Evolutionary conservation across 2,888 invertebrate species (phyloP).

Genomic region (Apotomis turbidana): DNA sequence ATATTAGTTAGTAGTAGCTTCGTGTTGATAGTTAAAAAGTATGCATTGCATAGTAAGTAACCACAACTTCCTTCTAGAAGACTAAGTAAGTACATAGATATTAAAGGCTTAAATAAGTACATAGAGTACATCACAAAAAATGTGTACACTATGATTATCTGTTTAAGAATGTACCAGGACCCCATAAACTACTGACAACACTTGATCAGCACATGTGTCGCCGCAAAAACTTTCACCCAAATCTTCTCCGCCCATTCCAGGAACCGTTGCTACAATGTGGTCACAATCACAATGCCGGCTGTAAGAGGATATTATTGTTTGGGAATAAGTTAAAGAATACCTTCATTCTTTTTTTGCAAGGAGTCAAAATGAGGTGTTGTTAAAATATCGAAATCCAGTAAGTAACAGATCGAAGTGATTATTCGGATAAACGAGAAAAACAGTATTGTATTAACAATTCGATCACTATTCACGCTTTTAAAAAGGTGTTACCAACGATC

Average conservation of each 20-base stretch:
- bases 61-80: no score
- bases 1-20: no score
- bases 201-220: conserved; percentile 36
- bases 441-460: background rate
- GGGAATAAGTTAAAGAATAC: conserved; percentile 28
- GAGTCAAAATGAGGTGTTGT: conserved; percentile 9
- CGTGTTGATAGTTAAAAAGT: no score
- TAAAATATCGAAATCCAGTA: conserved; percentile 8
- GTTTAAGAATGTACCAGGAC: conserved; percentile 27
- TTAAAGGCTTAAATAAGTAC: no score
- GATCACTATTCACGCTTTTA: conserved; percentile 8
- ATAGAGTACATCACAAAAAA: background rate
- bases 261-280: conserved; percentile 53
- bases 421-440: conserved; percentile 8
- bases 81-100: background rate
- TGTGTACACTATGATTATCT: conserved; percentile 13
- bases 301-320: conserved; percentile 36
- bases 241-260: conserved; percentile 57
- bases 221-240: conserved; percentile 63
- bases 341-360: conserved; percentile 19
- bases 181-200: conserved; percentile 27
- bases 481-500: conserved; percentile 30
- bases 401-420: background rate
- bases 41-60: no score
- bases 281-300: conserved; percentile 38